Evolutionary conservation across 2,797 vertebrate species (phyloP).

Genomic region (Poecilia wingei): DNA sequence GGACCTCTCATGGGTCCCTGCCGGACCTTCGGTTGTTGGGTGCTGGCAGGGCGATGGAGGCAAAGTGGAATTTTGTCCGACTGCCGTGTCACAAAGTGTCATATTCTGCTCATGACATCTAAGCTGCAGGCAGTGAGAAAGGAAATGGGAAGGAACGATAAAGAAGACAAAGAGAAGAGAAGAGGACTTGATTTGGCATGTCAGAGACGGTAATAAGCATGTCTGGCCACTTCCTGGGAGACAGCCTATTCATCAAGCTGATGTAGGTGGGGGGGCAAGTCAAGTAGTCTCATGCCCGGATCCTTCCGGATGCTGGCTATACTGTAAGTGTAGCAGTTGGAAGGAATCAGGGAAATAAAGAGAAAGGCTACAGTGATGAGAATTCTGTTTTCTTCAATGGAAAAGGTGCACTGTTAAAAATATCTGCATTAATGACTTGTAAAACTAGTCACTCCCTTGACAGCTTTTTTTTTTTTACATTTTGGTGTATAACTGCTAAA

Average conservation of each 20-base stretch:
- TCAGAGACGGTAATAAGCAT: conserved; percentile 65
- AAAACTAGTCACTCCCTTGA: too few species aligned
- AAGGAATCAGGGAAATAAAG: conserved; percentile 31
- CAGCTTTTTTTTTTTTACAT: too few species aligned
- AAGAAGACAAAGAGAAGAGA: conserved; percentile 45
- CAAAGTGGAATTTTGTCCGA: conserved; percentile 90
- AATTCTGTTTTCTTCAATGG: too few species aligned
- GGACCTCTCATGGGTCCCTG: conserved; percentile 76
- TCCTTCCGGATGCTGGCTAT: conserved; percentile 25
- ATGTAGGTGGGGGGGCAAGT: conserved; percentile 46
- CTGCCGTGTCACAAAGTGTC: conserved; percentile 93
- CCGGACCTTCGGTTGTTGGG: conserved; percentile 82
- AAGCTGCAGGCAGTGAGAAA: conserved; percentile 60
- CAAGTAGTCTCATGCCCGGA: conserved; percentile 46
- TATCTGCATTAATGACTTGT: too few species aligned
- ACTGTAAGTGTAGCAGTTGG: conserved; percentile 20
- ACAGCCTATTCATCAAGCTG: conserved; percentile 62
- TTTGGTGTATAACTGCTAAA: too few species aligned
- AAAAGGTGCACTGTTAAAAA: too few species aligned
- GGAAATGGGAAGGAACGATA: conserved; percentile 55
- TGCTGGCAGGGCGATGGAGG: conserved; percentile 89
- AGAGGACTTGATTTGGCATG: conserved; percentile 61
- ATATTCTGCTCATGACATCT: conserved; percentile 90
- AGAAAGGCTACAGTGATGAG: neutral
- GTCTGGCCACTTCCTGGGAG: conserved; percentile 61